Evolutionary conservation across 2,888 invertebrate genomes (phyloP).

Genomic region (Octodonta nipae): DNA sequence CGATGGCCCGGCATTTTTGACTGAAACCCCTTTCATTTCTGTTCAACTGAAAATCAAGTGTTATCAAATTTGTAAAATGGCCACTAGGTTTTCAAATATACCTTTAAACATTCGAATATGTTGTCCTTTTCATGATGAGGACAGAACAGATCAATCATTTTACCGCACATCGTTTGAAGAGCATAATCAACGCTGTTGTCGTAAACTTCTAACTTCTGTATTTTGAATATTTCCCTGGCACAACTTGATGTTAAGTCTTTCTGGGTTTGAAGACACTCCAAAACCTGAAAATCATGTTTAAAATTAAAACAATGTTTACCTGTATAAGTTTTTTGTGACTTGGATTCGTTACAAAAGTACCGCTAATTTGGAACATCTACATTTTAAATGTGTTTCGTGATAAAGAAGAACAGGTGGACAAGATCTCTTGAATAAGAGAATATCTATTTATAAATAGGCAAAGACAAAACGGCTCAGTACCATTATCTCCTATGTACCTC

Average conservation of each 20-base stretch:
- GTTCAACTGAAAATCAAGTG: conserved; percentile 41
- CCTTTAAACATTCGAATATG: conserved; percentile 66
- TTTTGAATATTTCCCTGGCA: conserved; percentile 67
- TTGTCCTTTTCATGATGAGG: conserved; percentile 54
- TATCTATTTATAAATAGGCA: too few relatives aligned
- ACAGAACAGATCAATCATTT: conserved; percentile 78
- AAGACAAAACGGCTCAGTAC: too few relatives aligned
- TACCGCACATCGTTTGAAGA: conserved; percentile 68
- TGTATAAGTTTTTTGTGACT: too few relatives aligned
- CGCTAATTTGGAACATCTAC: too few relatives aligned
- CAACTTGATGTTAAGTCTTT: conserved; percentile 55
- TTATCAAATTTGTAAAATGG: background rate
- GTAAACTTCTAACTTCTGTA: conserved; percentile 71
- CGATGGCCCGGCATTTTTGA: conserved; percentile 66
- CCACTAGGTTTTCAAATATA: conserved; percentile 27
- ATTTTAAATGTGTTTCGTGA: too few relatives aligned
- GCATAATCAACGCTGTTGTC: conserved; percentile 82
- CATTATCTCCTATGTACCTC: too few relatives aligned
- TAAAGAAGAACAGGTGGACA: too few relatives aligned
- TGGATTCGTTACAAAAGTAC: too few relatives aligned
- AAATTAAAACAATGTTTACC: too few relatives aligned
- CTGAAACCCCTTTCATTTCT: conserved; percentile 69
- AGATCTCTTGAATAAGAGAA: too few relatives aligned
- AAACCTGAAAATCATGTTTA: conserved; percentile 46
- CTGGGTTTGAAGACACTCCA: conserved; percentile 62